Evolutionary conservation across 2,113 vertebrate species (phyloP), one percentile per base, ranked within the genome.

Genomic region (Callaeas wilsoni): DNA sequence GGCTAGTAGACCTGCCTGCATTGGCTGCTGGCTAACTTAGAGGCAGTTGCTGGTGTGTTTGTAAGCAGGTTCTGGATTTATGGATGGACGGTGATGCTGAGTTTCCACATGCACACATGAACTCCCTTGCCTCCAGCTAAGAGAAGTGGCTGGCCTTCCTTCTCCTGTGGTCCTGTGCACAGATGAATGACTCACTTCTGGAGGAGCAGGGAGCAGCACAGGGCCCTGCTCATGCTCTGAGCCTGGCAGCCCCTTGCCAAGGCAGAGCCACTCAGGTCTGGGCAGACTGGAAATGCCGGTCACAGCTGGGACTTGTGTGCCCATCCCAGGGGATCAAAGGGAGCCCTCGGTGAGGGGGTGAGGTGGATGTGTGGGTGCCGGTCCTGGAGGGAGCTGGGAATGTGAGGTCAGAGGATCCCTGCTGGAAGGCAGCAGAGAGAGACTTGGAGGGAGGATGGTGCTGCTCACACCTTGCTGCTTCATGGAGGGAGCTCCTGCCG

Each of bases 81-180:
- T 49, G 87, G 53, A 50, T 21, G 37, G 80, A 33, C 0, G 1
- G 62, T 93, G 93, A 89, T 84, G 63, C 89, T 68, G 4, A 94
- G 21, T 92, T 95, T 96, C 94, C 96, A 95, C 82, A 85, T 9
- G 26, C 50, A 88, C 55, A 33, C 75, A 71, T 37, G 56, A 60
- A 32, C 44, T 94, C 35, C 52, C 57, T 81, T 84, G 44, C 60
- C 91, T 91, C 56, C 87, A 87, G 91, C 84, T 89, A 9, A 49
- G 78, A 76, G 19, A 52, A 71, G 87, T 21, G 69, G 9, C 84
- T 69, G 63, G 59, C 59, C 56, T 59, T 74, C 0, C 9, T 64
- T 47, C 35, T 80, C 7, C 4, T 1, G 13, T 41, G 84, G 71
- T 56, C 73, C 60, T 12, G 35, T n/a, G 56, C 50, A 13, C 0